These are phyloP conservation scores for Stenurella melanura DNA, from an alignment of 2,888 invertebrate genomes.

Conservation along the genomic window DNA sequence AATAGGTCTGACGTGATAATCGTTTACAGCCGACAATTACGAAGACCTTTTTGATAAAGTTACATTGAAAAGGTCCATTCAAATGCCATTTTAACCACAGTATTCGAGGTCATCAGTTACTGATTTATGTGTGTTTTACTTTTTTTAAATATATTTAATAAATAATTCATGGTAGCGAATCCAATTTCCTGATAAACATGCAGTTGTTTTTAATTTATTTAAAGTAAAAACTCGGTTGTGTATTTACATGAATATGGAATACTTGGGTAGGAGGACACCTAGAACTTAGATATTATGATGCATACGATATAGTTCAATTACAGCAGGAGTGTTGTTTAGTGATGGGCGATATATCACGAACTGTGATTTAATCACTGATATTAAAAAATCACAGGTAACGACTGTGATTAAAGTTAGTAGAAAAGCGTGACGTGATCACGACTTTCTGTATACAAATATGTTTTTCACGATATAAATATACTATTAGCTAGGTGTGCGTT, in stretches of 20 bases:
- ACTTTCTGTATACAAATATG: too few relatives aligned
- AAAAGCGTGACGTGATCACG: too few relatives aligned
- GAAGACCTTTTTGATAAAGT: conserved; percentile 3
- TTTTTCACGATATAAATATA: too few relatives aligned
- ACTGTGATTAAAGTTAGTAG: too few relatives aligned
- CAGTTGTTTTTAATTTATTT: background rate
- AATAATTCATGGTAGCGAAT: background rate
- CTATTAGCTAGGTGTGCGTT: too few relatives aligned
- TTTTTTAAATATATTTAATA: background rate
- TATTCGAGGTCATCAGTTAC: background rate
- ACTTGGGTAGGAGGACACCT: too few relatives aligned
- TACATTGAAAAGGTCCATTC: conserved; percentile 2
- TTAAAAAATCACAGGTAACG: too few relatives aligned
- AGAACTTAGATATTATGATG: too few relatives aligned
- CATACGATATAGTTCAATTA: too few relatives aligned
- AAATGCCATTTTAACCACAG: conserved; percentile 7
- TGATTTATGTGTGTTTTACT: background rate
- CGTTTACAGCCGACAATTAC: background rate
- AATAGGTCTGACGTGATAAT: background rate
- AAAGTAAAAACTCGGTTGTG: conserved; percentile 6
- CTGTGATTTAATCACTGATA: too few relatives aligned
- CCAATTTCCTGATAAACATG: background rate
- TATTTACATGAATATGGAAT: background rate
- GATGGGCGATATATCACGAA: too few relatives aligned
- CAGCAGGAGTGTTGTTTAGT: too few relatives aligned